Conservation (phyloP, 1,140 invertebrate species). For the Drosophila kurseongensis region DNA sequence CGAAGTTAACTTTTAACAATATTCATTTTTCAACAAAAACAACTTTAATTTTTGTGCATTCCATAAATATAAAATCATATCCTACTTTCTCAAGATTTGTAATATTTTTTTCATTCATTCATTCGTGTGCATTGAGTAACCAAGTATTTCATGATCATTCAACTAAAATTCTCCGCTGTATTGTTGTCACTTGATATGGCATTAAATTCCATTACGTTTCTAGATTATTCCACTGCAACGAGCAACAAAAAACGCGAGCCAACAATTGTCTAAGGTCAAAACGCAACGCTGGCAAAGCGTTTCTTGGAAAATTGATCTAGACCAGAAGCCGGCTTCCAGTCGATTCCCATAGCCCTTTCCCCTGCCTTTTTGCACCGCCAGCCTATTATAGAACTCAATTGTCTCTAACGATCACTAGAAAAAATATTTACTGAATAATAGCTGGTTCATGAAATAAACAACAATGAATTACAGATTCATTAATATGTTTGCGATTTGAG, state of each 20-base stretch:
- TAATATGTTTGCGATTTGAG: no score
- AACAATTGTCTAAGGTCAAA: constrained; percentile 51
- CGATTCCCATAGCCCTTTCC: constrained; percentile 2
- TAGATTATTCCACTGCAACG: constrained; percentile 30
- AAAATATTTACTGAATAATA: not conserved
- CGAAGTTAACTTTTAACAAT: not conserved
- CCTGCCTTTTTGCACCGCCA: not conserved
- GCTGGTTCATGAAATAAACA: not conserved
- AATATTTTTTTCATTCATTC: not conserved
- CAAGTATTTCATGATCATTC: constrained; percentile 8
- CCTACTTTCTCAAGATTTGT: not conserved
- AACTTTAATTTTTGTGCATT: not conserved
- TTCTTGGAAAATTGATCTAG: constrained; percentile 51
- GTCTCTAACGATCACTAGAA: constrained; percentile 23
- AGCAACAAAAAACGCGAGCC: not conserved
- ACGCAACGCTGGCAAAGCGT: constrained; percentile 15
- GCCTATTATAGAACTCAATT: constrained; percentile 47
- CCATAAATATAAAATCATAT: no score
- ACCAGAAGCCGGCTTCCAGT: constrained; percentile 34
- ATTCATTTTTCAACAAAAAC: no score
- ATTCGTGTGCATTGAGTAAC: not conserved
- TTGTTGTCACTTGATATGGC: constrained; percentile 35
- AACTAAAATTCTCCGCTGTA: constrained; percentile 8
- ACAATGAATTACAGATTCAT: not conserved
- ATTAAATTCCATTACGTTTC: constrained; percentile 45